phyloP scores from a whole-genome alignment of 2,797 vertebrate species.

The Onychomys torridus region DNA sequence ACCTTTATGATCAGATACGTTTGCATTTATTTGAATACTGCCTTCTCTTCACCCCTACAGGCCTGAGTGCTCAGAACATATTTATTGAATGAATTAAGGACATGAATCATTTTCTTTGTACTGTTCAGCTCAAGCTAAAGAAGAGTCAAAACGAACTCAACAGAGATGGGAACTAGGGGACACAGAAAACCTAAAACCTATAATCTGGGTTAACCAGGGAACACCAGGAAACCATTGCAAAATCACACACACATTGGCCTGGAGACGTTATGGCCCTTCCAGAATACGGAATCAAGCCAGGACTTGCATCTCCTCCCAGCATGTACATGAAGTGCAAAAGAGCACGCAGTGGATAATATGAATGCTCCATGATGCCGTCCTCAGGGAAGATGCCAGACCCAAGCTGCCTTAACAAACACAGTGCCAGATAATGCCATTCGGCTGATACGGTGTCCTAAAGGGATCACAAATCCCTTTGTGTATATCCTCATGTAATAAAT shows the following conservation, averaged over 20 bases:
- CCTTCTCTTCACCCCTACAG: neutral
- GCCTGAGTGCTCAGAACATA: slow-evolving; percentile 11
- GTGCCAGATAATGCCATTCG: slow-evolving; percentile 39
- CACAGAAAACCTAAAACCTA: slow-evolving; percentile 31
- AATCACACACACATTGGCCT: neutral
- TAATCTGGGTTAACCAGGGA: slow-evolving; percentile 41
- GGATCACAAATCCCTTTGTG: slow-evolving; percentile 43
- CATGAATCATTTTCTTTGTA: neutral
- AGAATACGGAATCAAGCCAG: slow-evolving; percentile 54
- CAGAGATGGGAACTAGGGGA: neutral
- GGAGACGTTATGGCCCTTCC: slow-evolving; percentile 23
- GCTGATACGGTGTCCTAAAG: neutral
- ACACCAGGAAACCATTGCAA: slow-evolving; percentile 34
- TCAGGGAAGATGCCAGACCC: slow-evolving; percentile 54
- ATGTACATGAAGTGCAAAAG: slow-evolving; percentile 53
- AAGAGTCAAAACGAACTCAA: slow-evolving; percentile 43
- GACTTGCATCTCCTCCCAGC: neutral
- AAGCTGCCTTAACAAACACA: slow-evolving; percentile 25
- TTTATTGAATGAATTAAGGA: slow-evolving; percentile 33
- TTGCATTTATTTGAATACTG: neutral
- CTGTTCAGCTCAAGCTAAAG: neutral
- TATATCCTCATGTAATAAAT: neutral
- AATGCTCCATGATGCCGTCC: neutral
- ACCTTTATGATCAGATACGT: neutral
- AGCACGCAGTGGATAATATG: neutral